Evolutionary conservation across 2,797 vertebrate genomes (phyloP).

Genomic region (Phaenicophaeus curvirostris): DNA sequence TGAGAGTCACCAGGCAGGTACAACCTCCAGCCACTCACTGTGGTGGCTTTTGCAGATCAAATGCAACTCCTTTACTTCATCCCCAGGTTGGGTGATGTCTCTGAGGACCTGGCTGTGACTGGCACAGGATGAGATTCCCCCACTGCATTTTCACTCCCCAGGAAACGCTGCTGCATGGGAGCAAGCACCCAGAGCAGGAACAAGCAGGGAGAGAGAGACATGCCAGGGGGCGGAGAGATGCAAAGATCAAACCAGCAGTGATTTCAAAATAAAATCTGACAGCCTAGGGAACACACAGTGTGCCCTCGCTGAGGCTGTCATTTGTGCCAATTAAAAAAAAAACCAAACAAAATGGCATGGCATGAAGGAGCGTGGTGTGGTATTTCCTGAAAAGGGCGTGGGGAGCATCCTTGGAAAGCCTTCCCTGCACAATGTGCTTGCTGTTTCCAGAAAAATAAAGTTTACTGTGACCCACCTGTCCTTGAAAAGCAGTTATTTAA

Average conservation of each 20-base stretch:
- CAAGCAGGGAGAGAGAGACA: not conserved
- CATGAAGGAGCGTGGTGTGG: slow-evolving; percentile 56
- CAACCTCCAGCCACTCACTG: accelerated
- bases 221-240: not conserved
- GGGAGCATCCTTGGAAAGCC: slow-evolving; percentile 74
- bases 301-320: not conserved
- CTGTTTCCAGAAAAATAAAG: slow-evolving; percentile 64
- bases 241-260: not conserved
- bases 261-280: slow-evolving; percentile 14
- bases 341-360: slow-evolving; percentile 27
- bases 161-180: not conserved
- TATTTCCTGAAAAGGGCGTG: slow-evolving; percentile 72
- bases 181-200: not conserved
- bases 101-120: accelerated
- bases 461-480: slow-evolving; percentile 70
- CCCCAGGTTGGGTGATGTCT: not conserved
- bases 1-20: not conserved
- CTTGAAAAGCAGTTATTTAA: slow-evolving; percentile 53
- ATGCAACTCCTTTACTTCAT: not conserved
- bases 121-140: not conserved
- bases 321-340: slow-evolving; percentile 51
- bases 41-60: not conserved
- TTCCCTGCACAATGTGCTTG: slow-evolving; percentile 53
- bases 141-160: not conserved
- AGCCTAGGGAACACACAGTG: not conserved